Percentiles rank a stretch among this genome's conserved stretches.
Conservation (phyloP, 2,888 invertebrate species). For the Eupeodes latifasciatus region DNA sequence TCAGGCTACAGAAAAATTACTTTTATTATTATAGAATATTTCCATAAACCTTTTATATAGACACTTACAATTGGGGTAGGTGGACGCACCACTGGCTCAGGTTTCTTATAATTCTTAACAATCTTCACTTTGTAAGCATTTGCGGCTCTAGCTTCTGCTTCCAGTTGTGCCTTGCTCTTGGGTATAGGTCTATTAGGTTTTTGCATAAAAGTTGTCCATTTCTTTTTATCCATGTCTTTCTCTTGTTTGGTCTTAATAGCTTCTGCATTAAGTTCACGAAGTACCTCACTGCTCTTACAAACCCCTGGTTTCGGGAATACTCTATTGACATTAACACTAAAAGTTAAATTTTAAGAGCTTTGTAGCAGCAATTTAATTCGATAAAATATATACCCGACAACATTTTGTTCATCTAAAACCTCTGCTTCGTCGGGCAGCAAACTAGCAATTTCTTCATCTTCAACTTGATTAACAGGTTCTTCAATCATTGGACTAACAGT, state of each 20-base stretch:
- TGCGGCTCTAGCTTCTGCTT: conserved; percentile 81
- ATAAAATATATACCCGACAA: conserved; percentile 86
- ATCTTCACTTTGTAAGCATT: conserved; percentile 86
- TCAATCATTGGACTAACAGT: conserved; percentile 77
- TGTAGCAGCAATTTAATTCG: conserved; percentile 27
- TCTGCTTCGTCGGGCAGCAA: conserved; percentile 89
- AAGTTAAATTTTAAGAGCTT: conserved; percentile 78
- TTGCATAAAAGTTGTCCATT: conserved; percentile 91
- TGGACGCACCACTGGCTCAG: conserved; percentile 62
- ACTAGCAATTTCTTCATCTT: conserved; percentile 88
- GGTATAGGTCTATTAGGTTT: conserved; percentile 90
- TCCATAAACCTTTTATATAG: background rate
- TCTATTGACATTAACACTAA: conserved; percentile 89
- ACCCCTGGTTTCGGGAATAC: conserved; percentile 88
- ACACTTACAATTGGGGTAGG: conserved; percentile 65
- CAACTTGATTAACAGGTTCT: conserved; percentile 83
- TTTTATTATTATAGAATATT: background rate
- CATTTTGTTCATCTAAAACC: conserved; percentile 88
- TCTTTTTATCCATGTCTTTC: conserved; percentile 86
- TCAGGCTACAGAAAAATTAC: conserved; percentile 62
- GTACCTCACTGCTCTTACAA: conserved; percentile 88
- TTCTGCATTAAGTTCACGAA: conserved; percentile 87
- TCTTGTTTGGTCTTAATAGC: conserved; percentile 85
- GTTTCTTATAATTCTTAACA: conserved; percentile 83
- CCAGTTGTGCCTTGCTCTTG: conserved; percentile 81